Evolutionary conservation across 2,888 invertebrate genomes (phyloP), one percentile per base, ranked within the genome.

Genomic region (Spilosoma lubricipeda): DNA sequence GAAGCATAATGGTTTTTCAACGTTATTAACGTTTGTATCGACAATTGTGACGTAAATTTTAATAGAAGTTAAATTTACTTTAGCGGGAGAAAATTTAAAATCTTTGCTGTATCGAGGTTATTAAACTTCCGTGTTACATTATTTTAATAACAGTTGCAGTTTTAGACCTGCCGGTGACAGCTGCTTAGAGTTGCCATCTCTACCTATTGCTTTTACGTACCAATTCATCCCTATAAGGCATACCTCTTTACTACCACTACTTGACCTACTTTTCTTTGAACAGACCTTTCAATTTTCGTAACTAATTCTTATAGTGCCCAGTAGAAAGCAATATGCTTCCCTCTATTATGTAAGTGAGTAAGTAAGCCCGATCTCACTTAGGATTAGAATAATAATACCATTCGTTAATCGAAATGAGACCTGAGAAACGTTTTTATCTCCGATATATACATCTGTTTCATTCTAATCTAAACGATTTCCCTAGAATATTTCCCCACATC

Each of bases 1-100:
- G 77, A 78, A 67, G 39, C 69, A 42, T 75, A 80, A 76, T 72
- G 42, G 70, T 77, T 83, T 81, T 78, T 81, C 65, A 77, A 74
- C 65, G 48, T 72, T 74, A 74, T 82, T 80, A 78, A 52, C 27
- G 67, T 75, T 75, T 42, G 30, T 74, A 74, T 65, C 30, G 56
- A 73, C 56, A 73, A 64, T 71, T 72, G 7, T 3, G 67, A 74
- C 20, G 45, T 65, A 74, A 59, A 20, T 70, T 68, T 18, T 70
- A 77, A 76, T 73, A 67, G 39, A 70, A 72, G 68, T 77, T 82
- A 70, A 42, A 59, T 71, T 75, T 67, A 36, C 36, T n/a, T 15
- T 36, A 56, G 20, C n/a, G 56, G 8, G 33, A 27, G 36, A 27
- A 64, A 15, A 52, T 74, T 39, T 77, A 66, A 70, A 48, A 66